These are phyloP conservation scores for Geotria australis DNA, from an alignment of 2,797 vertebrate species.

Conservation along the genomic window DNA sequence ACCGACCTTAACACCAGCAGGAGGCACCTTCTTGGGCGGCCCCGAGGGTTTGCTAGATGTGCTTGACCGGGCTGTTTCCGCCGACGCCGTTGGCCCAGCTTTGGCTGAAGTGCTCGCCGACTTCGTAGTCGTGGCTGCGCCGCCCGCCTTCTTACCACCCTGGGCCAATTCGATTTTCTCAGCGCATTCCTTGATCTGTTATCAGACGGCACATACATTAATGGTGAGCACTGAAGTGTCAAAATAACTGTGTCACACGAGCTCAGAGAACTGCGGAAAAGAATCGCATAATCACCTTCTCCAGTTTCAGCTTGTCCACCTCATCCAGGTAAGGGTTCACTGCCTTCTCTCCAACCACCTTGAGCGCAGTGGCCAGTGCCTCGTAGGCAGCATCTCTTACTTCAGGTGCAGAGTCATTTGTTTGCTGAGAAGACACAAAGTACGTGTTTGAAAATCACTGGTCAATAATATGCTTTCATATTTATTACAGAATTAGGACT, in stretches of 20 bases:
- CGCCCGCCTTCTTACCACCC: conserved; percentile 6
- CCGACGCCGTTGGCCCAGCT: conserved; percentile 15
- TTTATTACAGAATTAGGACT: neutral
- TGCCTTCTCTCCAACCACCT: conserved; percentile 76
- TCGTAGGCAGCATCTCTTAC: conserved; percentile 91
- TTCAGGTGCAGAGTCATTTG: conserved; percentile 76
- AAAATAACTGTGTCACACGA: neutral
- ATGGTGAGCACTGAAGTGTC: no score
- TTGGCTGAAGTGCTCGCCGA: conserved; percentile 12
- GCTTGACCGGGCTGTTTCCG: conserved; percentile 18
- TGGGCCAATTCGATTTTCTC: conserved; percentile 58
- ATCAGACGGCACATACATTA: neutral
- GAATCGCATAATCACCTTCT: conserved; percentile 25
- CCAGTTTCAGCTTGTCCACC: conserved; percentile 82
- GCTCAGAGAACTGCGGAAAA: neutral
- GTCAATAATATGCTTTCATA: conserved; percentile 1
- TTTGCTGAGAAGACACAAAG: conserved; percentile 28
- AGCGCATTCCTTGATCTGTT: conserved; percentile 74
- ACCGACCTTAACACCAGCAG: conserved; percentile 20
- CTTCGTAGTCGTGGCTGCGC: no score
- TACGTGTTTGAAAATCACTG: neutral
- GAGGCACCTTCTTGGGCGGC: conserved; percentile 26
- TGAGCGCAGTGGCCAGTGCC: conserved; percentile 70
- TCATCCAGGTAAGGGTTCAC: conserved; percentile 69
- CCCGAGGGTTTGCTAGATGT: conserved; percentile 17